Conservation (phyloP, 1,140 invertebrate species). For the Brachionus koreanus region DNA sequence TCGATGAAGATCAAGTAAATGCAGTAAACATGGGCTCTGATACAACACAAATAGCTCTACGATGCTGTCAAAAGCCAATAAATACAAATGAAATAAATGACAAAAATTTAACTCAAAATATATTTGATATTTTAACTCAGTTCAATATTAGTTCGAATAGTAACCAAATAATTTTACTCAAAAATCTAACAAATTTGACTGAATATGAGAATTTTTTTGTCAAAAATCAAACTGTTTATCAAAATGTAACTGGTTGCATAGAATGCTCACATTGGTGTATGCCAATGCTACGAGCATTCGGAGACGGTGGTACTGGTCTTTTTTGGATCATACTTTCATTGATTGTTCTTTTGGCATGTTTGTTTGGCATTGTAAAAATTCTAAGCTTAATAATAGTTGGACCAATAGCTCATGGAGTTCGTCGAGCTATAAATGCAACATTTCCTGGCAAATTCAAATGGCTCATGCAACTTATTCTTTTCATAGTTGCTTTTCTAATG, state of each 20-base stretch:
- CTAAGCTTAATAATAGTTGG: constrained; percentile 49
- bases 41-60: not conserved
- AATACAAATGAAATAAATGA: not conserved
- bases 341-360: not conserved
- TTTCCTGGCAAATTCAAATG: constrained; percentile 57
- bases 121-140: not conserved
- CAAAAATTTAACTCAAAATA: not conserved
- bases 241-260: not conserved
- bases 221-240: not conserved
- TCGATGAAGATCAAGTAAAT: not conserved
- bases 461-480: constrained; percentile 62
- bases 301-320: constrained; percentile 16
- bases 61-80: not conserved
- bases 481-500: constrained; percentile 60
- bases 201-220: not conserved
- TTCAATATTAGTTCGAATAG: not conserved
- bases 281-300: constrained; percentile 20
- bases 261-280: constrained; percentile 15
- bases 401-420: constrained; percentile 60
- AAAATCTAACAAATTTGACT: not conserved
- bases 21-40: not conserved
- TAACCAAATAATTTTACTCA: not conserved
- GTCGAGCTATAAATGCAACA: constrained; percentile 62
- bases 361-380: constrained; percentile 26
- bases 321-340: constrained; percentile 18